Base-by-base conservation (phyloP, 1,140 invertebrate genomes). In the Heliothis subflexa region DNA sequence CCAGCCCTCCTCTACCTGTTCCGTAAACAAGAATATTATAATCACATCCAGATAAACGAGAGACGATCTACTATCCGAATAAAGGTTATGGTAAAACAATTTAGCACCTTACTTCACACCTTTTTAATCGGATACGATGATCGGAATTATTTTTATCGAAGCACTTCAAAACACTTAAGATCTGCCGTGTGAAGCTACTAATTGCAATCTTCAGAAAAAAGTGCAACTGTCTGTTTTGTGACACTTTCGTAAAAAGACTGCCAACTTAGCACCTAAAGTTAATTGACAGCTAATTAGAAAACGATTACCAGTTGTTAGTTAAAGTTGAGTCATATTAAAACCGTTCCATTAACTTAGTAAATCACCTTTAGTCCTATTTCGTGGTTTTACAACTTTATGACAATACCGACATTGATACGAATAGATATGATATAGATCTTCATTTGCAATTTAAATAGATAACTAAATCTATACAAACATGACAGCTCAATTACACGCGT, bases 1-100 rank as follows among this genome's bases (percentile, higher is more conserved):
- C 98, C 98, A 98, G 16, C 98, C 98, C 91, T 98, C 97, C 90
- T 98, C 97, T 52, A 98, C 97, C 95, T 98, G 40, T n/a, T 52
- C 13, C 3, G 10, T 45, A 76, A 66, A 40, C 5, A 40, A 40
- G 33, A 9, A 40, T 40, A 40, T 40, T 40, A 40, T 40, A 7
- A 5, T 40, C 9, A 40, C 9, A 40, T 40, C 3, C 3, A 40
- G 5, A 40, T 7, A 40, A 40, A 0, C 33, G 33, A 40, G 9
- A 40, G 4, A 40, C 33, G 33, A 40, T 40, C 9, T 40, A 40
- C 33, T 5, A 9, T 9, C 21, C 5, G 33, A 0, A 40, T 40
- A 40, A 40, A 40, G 21, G 7, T 40, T 3, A 40, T 40, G 33
- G 33, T 3, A 40, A 40, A 40, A 40, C 5, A 40, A 9, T 40